Base-by-base conservation (phyloP, 2,888 invertebrate genomes). In the Monochamus alternatus region DNA sequence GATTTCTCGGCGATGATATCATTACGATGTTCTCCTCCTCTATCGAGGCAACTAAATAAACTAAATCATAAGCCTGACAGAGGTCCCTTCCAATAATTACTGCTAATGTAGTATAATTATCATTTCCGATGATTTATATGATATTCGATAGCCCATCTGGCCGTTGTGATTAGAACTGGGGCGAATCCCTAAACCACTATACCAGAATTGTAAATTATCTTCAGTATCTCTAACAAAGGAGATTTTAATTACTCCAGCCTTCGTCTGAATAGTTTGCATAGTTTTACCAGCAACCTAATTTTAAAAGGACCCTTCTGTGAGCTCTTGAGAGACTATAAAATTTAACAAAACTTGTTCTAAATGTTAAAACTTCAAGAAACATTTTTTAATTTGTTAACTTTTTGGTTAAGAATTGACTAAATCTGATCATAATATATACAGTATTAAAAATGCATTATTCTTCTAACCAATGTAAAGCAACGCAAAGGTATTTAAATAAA, bases 211-310 rank as follows among this genome's bases (percentile, higher is more conserved):
- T 55, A n/a, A n/a, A 55, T 55, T 55, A 55, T 55, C 22, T 55
- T n/a, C 14, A 55, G n/a, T 55, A n/a, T 55, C 2, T 55, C 55
- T n/a, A 55, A 55, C 22, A 22, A 55, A 55, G 55, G 55, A 55
- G 55, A 55, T 55, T 55, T 55, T 55, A 55, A 55, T 55, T 55
- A 55, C 55, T n/a, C 22, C n/a, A 22, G 7, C 22, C 55, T 55
- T 55, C 55, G 55, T 55, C 55, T 55, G n/a, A n/a, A 55, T 55
- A 55, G 55, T 55, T 55, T 55, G 55, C 55, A 55, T 55, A 55
- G 55, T 55, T 22, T 55, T 55, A 55, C 12, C 55, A 2, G 14
- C n/a, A n/a, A 10, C 22, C 22, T 22, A 55, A 47, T 47, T 12
- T 38, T 10, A 47, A 8, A 47, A 12, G 47, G 12, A 9, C 47